phyloP scores from a whole-genome alignment of 1,140 invertebrate genomes.

The Oryzaephilus surinamensis region DNA sequence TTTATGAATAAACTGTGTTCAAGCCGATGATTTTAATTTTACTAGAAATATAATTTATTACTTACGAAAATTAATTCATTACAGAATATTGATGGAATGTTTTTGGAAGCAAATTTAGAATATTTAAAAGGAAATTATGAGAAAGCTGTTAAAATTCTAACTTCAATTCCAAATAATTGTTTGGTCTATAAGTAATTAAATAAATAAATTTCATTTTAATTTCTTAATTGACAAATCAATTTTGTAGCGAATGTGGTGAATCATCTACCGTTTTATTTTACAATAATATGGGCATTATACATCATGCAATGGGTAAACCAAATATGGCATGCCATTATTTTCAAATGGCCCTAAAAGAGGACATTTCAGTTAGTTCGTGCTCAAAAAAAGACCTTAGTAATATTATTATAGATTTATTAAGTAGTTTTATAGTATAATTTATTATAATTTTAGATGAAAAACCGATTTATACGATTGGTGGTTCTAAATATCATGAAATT shows the following conservation, averaged over 20 bases:
- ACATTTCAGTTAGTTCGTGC: conserved; percentile 43
- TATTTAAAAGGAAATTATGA: conserved; percentile 57
- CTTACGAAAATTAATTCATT: no score
- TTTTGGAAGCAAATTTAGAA: conserved; percentile 59
- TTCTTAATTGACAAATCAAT: background rate
- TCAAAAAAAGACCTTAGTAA: conserved; percentile 24
- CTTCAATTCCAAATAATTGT: conserved; percentile 41
- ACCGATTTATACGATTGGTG: conserved; percentile 48
- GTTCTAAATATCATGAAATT: conserved; percentile 60
- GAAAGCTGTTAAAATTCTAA: conserved; percentile 56
- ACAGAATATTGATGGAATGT: conserved; percentile 50
- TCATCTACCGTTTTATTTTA: conserved; percentile 62
- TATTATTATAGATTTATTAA: no score
- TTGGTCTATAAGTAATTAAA: conserved; percentile 39
- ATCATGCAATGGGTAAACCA: conserved; percentile 78
- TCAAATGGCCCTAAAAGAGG: conserved; percentile 72
- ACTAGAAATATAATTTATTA: no score
- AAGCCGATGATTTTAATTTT: no score
- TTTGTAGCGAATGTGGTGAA: conserved; percentile 48
- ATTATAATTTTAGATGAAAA: conserved; percentile 21
- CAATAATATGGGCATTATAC: conserved; percentile 83
- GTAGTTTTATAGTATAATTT: background rate
- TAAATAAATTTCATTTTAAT: background rate
- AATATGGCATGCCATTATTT: conserved; percentile 78
- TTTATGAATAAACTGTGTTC: no score